These are phyloP conservation scores for Oscheius sp. DNA, from an alignment of 2,888 invertebrate genomes.

Conservation along the genomic window DNA sequence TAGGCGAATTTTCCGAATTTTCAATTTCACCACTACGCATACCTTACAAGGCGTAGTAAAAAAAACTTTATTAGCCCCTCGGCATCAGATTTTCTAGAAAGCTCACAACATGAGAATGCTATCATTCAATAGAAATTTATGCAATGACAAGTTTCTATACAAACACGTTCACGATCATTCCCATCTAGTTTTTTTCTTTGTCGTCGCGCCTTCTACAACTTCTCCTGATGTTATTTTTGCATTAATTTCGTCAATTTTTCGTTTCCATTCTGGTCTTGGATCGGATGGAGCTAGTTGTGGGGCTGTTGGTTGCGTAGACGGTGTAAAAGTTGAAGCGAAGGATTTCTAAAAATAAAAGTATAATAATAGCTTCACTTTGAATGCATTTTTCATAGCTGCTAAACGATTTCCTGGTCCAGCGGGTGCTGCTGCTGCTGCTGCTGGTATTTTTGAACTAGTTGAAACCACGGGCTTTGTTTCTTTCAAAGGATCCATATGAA, in stretches of 20 bases:
- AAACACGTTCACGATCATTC: no score
- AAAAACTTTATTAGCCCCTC: no score
- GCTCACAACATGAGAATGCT: no score
- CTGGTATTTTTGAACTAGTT: slow-evolving; percentile 20
- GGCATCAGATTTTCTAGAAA: no score
- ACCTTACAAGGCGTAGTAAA: no score
- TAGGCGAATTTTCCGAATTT: no score
- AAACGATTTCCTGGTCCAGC: slow-evolving; percentile 32
- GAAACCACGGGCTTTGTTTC: slow-evolving; percentile 26
- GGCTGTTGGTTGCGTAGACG: slow-evolving; percentile 32
- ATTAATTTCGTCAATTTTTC: slow-evolving; percentile 54
- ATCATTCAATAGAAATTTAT: no score
- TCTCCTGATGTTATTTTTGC: slow-evolving; percentile 26
- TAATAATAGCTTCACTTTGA: slow-evolving; percentile 32
- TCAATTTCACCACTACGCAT: no score
- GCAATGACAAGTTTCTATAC: no score
- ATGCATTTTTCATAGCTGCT: slow-evolving; percentile 50
- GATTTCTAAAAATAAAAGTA: slow-evolving; percentile 37
- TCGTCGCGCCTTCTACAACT: neutral
- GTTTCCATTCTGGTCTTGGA: slow-evolving; percentile 63
- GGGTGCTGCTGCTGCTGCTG: slow-evolving; percentile 29
- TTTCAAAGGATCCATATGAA: slow-evolving; percentile 46
- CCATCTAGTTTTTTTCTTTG: slow-evolving; percentile 22
- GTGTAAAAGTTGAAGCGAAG: slow-evolving; percentile 45
- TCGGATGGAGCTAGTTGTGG: slow-evolving; percentile 44